Evolutionary conservation across 2,797 vertebrate genomes (phyloP), one percentile per base, ranked within the genome.

Genomic region (Allobates femoralis): DNA sequence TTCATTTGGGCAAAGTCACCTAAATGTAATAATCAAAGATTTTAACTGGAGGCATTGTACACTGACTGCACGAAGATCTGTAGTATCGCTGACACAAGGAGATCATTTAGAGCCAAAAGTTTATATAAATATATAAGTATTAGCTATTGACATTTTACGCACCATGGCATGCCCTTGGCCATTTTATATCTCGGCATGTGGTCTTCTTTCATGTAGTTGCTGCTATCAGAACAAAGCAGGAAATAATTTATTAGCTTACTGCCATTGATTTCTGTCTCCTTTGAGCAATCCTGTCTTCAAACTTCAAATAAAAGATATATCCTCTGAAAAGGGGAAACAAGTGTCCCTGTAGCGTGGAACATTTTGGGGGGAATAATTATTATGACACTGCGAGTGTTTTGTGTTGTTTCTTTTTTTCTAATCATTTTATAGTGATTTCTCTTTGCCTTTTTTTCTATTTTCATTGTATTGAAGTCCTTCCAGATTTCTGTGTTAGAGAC

Each of bases 201-300:
- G 86, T 89, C 90, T 83, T 76, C 91, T 93, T 91, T 93, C 88
- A 89, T 90, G 87, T 92, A 84, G 79, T 87, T 89, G 89, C 83
- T 84, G 88, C 79, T 90, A 90, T 67, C 81, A 81, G 81, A 92
- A 85, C 85, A 89, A 90, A 91, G 84, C 85, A 91, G 91, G 91
- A 92, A 93, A 92, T 93, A 89, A 94, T 93, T 93, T 86, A 92
- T 92, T 90, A 91, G 89, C 83, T 83, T 79, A 86, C 89, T 86
- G 86, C 51, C 90, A 92, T 91, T 88, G 92, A 90, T 91, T 89
- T 89, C 67, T 89, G 86, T 76, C 77, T 90, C 85, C 88, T 90
- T 85, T 87, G 86, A 87, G 87, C 75, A 28, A 50, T 85, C 87
- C 26, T 84, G 82, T 84, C 89, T 23, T 76, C 79, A 62, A 67